Percentiles rank a stretch among this genome's conserved stretches.
phyloP scores from a whole-genome alignment of 2,113 vertebrate species.

The Aptenodytes patagonicus region DNA sequence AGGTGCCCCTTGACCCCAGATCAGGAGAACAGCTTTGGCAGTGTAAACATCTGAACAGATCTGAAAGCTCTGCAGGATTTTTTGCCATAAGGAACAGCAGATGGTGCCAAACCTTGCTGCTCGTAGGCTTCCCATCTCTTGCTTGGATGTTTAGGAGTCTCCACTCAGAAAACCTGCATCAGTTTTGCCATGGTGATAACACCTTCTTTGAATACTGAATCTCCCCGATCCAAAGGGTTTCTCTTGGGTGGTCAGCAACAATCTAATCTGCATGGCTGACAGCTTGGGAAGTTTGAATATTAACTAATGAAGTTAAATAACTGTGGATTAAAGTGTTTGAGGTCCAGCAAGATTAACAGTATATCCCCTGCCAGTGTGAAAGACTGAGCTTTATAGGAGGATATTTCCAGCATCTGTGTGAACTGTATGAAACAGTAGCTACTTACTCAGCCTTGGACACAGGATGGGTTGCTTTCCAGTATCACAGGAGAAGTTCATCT shows the following conservation, averaged over 20 bases:
- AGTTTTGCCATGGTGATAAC: neutral
- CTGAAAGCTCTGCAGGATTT: neutral
- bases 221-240: neutral
- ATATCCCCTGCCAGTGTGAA: neutral
- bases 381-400: neutral
- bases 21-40: neutral
- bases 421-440: neutral
- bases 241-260: neutral
- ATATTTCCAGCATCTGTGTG: neutral
- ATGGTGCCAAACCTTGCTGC: slow-evolving; percentile 57
- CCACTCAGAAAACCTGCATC: neutral
- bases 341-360: neutral
- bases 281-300: neutral
- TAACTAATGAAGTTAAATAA: neutral
- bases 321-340: neutral
- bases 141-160: neutral
- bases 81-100: slow-evolving; percentile 55
- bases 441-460: neutral
- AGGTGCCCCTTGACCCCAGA: neutral
- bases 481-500: neutral
- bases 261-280: neutral
- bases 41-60: neutral
- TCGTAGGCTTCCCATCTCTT: neutral
- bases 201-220: neutral
- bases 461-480: slow-evolving; percentile 6